Evolutionary conservation across 2,888 invertebrate species (phyloP), one percentile per base, ranked within the genome.

Genomic region (Panzeria rudis): DNA sequence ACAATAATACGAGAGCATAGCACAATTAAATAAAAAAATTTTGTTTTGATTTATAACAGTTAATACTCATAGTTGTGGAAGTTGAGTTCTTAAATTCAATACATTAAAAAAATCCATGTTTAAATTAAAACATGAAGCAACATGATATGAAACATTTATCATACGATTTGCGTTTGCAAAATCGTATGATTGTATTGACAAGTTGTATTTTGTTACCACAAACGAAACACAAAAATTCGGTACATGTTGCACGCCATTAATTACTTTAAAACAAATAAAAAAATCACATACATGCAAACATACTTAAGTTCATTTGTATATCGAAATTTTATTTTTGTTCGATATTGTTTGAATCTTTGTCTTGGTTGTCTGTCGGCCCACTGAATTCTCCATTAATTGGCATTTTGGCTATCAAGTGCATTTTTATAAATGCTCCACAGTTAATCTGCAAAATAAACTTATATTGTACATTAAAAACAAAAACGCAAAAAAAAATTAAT

Each of bases 221-320:
- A 56, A 56, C 66, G 72, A 59, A 17, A 59, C 2, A 35, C 17
- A 35, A 62, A 17, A 35, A 66, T 66, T 73, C 38, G 35, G 11
- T 15, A 44, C 41, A 62, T n/a, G 44, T 54, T 69, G 52, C 69
- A 62, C 44, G 61, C 44, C 23, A 62, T 82, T 64, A 69, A 76
- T 71, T 82, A 82, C 52, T 47, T 64, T 44, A 62, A 41, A 23
- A 25, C 15, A 32, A 52, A 38, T 20, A 47, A 35, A 8, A 50
- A 1, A 68, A 32, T 15, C 25, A 25, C 29, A 41, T 5, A 38
- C 56, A 56, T 15, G 15, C 52, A 56, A 15, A 1, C 20, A 59
- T 2, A 17, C 59, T n/a, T 8, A 23, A 23, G 15, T 38, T 35
- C 38, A 41, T 54, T 25, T 61, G 13, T 35, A 17, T 71, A 62